Percentiles rank a stretch among this genome's conserved stretches.
Conservation (phyloP, 2,888 invertebrate genomes). For the Folsomia candida region DNA sequence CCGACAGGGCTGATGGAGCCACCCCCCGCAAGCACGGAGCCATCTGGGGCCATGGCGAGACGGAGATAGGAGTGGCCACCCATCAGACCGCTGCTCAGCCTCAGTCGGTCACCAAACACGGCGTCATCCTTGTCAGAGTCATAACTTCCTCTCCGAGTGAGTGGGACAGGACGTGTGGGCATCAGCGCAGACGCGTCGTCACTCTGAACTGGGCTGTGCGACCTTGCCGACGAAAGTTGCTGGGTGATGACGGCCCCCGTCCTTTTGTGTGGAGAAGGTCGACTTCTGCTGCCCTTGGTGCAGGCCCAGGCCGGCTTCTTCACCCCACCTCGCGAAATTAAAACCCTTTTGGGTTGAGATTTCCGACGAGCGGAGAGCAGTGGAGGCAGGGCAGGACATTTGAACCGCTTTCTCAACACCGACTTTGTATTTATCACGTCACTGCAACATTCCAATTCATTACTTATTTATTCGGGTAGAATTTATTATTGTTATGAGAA, state of each 20-base stretch:
- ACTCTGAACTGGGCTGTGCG: constrained; percentile 21
- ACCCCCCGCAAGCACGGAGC: constrained; percentile 39
- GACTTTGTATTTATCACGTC: constrained; percentile 34
- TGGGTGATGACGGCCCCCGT: not conserved
- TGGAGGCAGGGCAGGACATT: constrained; percentile 30
- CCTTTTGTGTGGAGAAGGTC: not conserved
- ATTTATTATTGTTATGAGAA: not conserved
- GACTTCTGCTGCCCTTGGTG: not conserved
- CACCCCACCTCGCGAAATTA: not conserved
- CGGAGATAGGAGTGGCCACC: constrained; percentile 33
- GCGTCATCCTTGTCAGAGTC: not conserved
- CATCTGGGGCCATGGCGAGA: constrained; percentile 33
- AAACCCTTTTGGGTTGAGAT: not conserved
- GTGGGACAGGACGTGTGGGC: not conserved
- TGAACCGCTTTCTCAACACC: constrained; percentile 43
- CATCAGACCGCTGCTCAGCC: not conserved
- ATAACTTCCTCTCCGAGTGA: not conserved
- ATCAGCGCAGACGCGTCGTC: not conserved
- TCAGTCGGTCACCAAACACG: constrained; percentile 12
- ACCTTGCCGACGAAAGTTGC: constrained; percentile 27
- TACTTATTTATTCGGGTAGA: not conserved
- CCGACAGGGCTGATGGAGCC: constrained; percentile 43
- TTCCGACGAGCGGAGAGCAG: not conserved
- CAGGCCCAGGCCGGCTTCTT: not conserved
- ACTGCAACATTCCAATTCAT: constrained; percentile 21